Evolutionary conservation across 2,113 vertebrate genomes (phyloP), one percentile per base, ranked within the genome.

Genomic region (Muntiacus reevesi): DNA sequence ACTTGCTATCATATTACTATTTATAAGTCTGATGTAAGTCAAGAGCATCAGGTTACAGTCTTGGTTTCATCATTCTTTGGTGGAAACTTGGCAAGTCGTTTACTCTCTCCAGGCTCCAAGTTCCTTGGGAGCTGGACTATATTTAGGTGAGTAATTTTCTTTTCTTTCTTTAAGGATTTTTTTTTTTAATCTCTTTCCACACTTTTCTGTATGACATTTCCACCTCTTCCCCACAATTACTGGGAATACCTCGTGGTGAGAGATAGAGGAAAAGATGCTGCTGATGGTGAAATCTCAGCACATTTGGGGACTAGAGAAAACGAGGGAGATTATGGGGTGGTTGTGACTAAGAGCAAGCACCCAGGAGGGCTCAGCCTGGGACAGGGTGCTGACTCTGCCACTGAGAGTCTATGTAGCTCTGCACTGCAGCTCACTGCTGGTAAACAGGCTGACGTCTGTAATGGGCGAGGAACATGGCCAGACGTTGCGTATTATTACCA

Each of bases 71-170:
- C 82, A 40, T 93, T 76, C 55, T 91, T 91, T 27, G 30, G 89
- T 95, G 83, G 95, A 91, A 97, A 97, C 52, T 84, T 97, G 89
- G 93, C 95, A 97, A 84, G 13, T 45, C 43, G 13, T 45, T 86
- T 50, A 52, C 21, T 1, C 33, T 78, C 28, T 71, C 15, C 33
- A 60, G n/a, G 62, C 23, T 89, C n/a, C 60, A 45, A 64, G 36
- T 62, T 81, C 57, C 86, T 95, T 67, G 45, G 60, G n/a, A 54
- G 6, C n/a, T 36, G 30, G 36, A n/a, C 79, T 95, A 97, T 87
- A 93, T 93, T 97, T 97, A 96, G 47, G 25, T 43, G 6, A 30
- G 50, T 82, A 64, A 76, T 94, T 87, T 93, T 84, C n/a, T 21
- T 83, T 83, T 55, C 60, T 78, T 92, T 87, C 55, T 78, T 92